These are phyloP conservation scores for Bugula neritina DNA, from an alignment of 2,888 invertebrate species.

Conservation along the genomic window DNA sequence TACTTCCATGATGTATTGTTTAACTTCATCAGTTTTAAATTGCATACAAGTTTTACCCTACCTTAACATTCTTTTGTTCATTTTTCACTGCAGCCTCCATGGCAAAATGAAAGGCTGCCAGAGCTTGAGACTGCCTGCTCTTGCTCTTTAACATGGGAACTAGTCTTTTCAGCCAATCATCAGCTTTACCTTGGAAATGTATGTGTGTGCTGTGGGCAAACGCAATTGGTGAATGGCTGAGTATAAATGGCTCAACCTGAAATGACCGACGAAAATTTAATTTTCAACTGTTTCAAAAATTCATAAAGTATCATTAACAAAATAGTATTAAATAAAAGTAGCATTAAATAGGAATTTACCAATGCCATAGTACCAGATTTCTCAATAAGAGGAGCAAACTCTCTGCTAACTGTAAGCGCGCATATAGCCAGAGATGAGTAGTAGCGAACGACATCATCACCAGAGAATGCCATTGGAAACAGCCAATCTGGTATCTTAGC, in stretches of 20 bases:
- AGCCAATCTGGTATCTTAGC: conserved; percentile 73
- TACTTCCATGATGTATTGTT: too few species aligned
- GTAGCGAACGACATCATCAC: conserved; percentile 76
- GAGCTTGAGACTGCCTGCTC: conserved; percentile 86
- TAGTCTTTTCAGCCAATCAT: conserved; percentile 84
- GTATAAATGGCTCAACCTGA: conserved; percentile 82
- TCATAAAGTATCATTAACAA: too few species aligned
- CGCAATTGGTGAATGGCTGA: conserved; percentile 84
- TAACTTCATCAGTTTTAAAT: too few species aligned
- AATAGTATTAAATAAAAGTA: too few species aligned
- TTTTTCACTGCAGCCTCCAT: conserved; percentile 99
- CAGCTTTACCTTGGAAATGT: conserved; percentile 91
- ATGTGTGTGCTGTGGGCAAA: conserved; percentile 73
- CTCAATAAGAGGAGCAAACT: conserved; percentile 91
- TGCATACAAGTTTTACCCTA: too few species aligned
- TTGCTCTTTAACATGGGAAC: conserved; percentile 91
- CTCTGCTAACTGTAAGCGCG: conserved; percentile 90
- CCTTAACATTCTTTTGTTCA: conserved; percentile 52
- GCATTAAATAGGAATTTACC: too few species aligned
- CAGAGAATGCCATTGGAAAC: conserved; percentile 91
- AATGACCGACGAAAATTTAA: too few species aligned
- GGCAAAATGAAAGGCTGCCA: conserved; percentile 95
- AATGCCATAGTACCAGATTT: conserved; percentile 93
- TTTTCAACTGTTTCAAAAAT: too few species aligned
- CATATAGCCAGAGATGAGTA: conserved; percentile 97